A percentile compares a stretch with the other conserved stretches of the same genome.
Conservation (phyloP, 2,797 vertebrate genomes). For the Eulemur albifrons region DNA sequence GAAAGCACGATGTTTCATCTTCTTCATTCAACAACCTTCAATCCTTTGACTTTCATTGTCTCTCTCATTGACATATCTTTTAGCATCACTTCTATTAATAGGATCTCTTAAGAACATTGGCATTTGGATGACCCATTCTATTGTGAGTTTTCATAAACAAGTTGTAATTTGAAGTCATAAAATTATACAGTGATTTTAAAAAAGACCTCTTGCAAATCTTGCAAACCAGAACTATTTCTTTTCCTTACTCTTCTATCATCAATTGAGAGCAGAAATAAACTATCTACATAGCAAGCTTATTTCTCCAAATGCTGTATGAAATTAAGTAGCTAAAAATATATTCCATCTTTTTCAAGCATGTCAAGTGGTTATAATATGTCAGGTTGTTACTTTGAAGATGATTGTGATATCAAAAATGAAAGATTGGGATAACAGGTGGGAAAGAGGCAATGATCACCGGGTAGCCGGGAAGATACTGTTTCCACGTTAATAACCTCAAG, state of each 20-base stretch:
- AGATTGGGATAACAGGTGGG: constrained; percentile 48
- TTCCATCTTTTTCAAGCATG: constrained; percentile 61
- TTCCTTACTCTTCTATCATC: neutral
- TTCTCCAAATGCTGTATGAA: constrained; percentile 65
- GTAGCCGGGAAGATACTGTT: neutral
- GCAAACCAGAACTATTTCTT: neutral
- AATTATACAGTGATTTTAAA: neutral
- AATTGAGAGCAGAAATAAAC: constrained; percentile 39
- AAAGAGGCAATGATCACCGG: constrained; percentile 36
- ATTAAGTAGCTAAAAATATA: constrained; percentile 75
- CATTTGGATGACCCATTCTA: neutral
- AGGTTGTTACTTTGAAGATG: constrained; percentile 70
- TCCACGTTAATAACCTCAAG: constrained; percentile 42
- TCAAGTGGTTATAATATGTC: constrained; percentile 74
- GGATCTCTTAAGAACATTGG: neutral
- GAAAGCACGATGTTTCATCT: neutral
- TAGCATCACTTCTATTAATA: neutral
- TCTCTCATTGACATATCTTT: neutral
- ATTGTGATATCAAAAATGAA: constrained; percentile 68
- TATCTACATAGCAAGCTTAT: constrained; percentile 49
- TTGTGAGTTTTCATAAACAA: constrained; percentile 25
- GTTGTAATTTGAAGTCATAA: constrained; percentile 41
- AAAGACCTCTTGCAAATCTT: neutral
- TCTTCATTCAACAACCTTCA: neutral
- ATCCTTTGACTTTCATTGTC: neutral